Base-by-base conservation (phyloP, 2,113 vertebrate species). In the Nannobrachium achirus region DNA sequence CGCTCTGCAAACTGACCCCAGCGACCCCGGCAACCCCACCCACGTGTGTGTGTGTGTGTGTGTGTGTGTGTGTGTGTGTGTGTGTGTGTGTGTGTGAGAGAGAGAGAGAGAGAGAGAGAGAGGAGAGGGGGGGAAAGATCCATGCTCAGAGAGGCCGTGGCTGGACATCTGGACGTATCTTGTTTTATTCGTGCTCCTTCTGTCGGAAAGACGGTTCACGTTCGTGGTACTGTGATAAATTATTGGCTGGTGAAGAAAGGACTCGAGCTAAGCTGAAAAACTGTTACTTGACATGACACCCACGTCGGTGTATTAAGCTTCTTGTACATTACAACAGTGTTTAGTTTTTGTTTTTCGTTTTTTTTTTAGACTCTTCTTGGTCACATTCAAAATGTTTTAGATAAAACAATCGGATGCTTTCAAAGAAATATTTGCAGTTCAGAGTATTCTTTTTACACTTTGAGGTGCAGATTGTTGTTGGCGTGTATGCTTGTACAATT, bases 1-100 rank as follows among this genome's bases (percentile, higher is more conserved):
- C 95, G 96, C 63, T 87, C 95, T 3, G 76, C 93, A 81, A 97
- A 95, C 94, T 97, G 95, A 97, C 71, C 76, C 76, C 73, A n/a
- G 19, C 77, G 78, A 83, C 76, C 79, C 62, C 52, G 8, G 56
- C 67, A 63, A 73, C 77, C 78, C 61, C 44, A 78, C 78, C 83
- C 78, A 80, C 76, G n/a, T 19, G 10, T 10, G 15, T 49, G 52
- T 62, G 33, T 38, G 52, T 71, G 71, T 42, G 25, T 63, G 69
- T 33, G 63, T 63, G 16, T 56, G 20, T 20, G 39, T 18, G 11
- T 55, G 71, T 46, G 70, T 55, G 66, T 66, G 85, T 69, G 60
- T 38, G 16, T 11, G 59, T 62, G 75, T 51, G 66, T 74, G 70
- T 66, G 41, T 46, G 40, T 61, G 18, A 4, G 8, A 46, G 25